Conservation (phyloP, 37 sponge, comb jelly and placozoan genomes). For the Halichondria panicea region DNA sequence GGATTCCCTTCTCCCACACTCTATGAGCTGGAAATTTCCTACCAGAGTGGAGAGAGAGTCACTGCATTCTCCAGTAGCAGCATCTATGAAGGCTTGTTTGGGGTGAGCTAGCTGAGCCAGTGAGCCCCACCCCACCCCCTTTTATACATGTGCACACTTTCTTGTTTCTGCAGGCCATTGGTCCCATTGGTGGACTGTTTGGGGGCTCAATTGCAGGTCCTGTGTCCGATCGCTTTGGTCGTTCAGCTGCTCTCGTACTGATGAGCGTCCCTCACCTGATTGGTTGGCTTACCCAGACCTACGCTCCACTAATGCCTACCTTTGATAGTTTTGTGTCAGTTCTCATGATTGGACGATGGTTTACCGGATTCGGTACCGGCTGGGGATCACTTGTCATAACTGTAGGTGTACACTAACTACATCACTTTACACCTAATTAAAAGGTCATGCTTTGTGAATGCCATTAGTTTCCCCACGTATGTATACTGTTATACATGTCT, state of each 20-base stretch:
- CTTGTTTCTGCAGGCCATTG: conserved; percentile 35
- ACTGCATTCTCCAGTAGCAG: too few species aligned
- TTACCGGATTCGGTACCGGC: conserved; percentile 28
- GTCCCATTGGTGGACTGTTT: conserved; percentile 27
- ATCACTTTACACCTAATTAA: not conserved
- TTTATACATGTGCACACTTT: too few species aligned
- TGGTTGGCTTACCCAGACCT: conserved; percentile 20
- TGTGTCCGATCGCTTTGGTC: conserved; percentile 10
- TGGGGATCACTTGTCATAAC: conserved; percentile 2
- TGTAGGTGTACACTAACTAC: not conserved
- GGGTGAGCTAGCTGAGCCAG: too few species aligned
- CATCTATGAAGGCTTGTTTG: too few species aligned
- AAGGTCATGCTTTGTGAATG: not conserved
- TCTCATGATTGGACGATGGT: conserved; percentile 15
- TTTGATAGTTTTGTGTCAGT: not conserved
- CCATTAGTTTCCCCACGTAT: too few species aligned
- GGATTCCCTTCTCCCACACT: too few species aligned
- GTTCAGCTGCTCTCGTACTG: conserved; percentile 10
- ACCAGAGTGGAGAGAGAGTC: too few species aligned
- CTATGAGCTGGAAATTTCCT: too few species aligned
- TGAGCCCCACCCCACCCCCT: too few species aligned
- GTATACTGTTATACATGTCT: too few species aligned
- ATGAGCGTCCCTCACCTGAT: conserved; percentile 13
- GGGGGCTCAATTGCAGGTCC: conserved; percentile 24
- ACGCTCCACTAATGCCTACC: not conserved